Percentiles rank a stretch among this genome's conserved stretches.
These are phyloP conservation scores for Drosophila hydei DNA, from an alignment of 1,140 invertebrate genomes.

Conservation along the genomic window DNA sequence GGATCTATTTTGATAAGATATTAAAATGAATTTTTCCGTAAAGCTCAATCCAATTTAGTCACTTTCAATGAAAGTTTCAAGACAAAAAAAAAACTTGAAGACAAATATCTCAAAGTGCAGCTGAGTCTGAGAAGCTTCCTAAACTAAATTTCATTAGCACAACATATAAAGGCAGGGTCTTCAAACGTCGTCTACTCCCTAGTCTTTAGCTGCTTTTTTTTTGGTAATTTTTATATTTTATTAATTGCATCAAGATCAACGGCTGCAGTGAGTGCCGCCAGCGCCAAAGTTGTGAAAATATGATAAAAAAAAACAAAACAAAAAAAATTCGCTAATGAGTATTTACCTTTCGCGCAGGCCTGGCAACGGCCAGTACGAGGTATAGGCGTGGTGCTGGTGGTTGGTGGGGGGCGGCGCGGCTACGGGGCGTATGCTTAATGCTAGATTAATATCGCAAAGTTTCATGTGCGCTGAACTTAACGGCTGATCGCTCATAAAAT, in stretches of 20 bases:
- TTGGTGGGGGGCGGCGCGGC: constrained; percentile 22
- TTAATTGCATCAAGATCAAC: constrained; percentile 80
- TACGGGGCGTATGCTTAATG: constrained; percentile 79
- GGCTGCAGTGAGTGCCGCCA: constrained; percentile 46
- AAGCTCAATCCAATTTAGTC: too few species aligned
- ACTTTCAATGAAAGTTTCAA: too few species aligned
- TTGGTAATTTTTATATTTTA: constrained; percentile 41
- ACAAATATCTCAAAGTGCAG: too few species aligned
- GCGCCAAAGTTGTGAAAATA: constrained; percentile 47
- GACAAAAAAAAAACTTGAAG: too few species aligned
- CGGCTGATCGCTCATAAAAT: constrained; percentile 84
- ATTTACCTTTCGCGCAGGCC: constrained; percentile 67
- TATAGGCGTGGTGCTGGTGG: neutral
- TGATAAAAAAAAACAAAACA: constrained; percentile 22
- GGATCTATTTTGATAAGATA: too few species aligned
- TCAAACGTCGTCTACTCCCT: too few species aligned
- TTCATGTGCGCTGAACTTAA: constrained; percentile 82
- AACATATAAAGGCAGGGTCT: too few species aligned
- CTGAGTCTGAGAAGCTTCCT: too few species aligned
- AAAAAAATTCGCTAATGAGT: constrained; percentile 77
- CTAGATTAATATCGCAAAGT: constrained; percentile 76
- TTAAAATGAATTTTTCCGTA: too few species aligned
- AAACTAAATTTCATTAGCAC: too few species aligned
- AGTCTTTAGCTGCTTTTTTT: neutral
- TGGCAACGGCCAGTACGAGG: constrained; percentile 33